These are phyloP conservation scores for Eulemur rubriventer DNA, from an alignment of 2,797 vertebrate genomes.

Conservation along the genomic window DNA sequence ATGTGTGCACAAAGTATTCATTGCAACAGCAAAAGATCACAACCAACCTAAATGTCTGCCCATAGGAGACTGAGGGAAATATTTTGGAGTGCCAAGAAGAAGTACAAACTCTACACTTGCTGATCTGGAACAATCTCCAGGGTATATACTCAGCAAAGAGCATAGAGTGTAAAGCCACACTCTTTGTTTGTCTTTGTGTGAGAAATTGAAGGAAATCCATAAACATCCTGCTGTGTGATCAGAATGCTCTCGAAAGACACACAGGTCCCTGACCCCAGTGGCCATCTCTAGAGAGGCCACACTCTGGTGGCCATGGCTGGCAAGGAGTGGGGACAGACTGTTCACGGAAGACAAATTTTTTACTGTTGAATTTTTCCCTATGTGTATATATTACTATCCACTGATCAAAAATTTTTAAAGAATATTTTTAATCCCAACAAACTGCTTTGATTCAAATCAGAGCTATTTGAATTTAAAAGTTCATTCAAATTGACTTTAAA, in stretches of 20 bases:
- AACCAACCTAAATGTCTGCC: background rate
- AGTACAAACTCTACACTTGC: background rate
- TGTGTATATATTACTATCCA: background rate
- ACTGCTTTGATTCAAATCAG: background rate
- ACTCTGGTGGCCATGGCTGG: background rate
- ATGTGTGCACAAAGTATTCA: background rate
- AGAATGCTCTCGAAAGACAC: background rate
- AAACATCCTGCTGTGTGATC: background rate
- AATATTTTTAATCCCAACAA: constrained; percentile 15
- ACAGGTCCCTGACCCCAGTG: background rate
- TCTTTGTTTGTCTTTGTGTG: background rate
- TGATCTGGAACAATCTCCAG: background rate
- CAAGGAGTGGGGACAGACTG: background rate
- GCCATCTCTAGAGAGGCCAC: background rate
- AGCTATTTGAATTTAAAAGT: background rate
- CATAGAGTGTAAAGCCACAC: background rate
- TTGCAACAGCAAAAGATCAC: background rate
- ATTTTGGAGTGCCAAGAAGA: background rate
- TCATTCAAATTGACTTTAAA: background rate
- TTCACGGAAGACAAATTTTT: background rate
- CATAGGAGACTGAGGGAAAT: background rate
- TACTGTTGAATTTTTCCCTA: background rate
- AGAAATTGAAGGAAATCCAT: background rate
- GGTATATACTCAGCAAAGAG: background rate
- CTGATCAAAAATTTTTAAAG: background rate